phyloP scores from a whole-genome alignment of 2,797 vertebrate genomes.

The Tapera naevia region DNA sequence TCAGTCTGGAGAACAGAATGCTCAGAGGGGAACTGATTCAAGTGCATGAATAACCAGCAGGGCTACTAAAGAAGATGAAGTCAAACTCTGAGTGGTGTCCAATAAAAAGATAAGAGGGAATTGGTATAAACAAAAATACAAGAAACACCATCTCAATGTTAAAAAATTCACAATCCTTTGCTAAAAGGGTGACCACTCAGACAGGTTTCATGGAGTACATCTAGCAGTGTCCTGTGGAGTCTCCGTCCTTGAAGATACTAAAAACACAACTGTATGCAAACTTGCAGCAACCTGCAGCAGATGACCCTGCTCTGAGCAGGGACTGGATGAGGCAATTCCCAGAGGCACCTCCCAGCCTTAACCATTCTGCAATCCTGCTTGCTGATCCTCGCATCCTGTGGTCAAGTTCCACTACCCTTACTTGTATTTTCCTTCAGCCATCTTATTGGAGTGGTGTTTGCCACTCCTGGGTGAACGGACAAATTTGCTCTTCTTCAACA shows the following conservation, averaged over 20 bases:
- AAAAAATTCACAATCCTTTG: fast-evolving
- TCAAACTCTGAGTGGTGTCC: not conserved
- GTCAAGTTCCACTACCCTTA: not conserved
- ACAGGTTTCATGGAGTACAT: too few species aligned
- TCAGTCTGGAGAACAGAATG: not conserved
- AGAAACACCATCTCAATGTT: not conserved
- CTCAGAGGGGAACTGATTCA: not conserved
- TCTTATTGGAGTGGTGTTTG: not conserved
- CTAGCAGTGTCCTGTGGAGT: too few species aligned
- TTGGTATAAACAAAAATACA: not conserved
- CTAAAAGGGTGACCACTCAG: not conserved
- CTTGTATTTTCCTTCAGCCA: not conserved
- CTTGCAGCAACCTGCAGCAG: not conserved
- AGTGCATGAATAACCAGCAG: not conserved
- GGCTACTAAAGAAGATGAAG: not conserved
- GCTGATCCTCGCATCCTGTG: not conserved
- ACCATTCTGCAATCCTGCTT: not conserved
- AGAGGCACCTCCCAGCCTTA: not conserved
- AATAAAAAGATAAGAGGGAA: not conserved
- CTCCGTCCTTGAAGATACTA: not conserved
- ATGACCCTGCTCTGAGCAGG: not conserved
- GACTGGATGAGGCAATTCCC: not conserved
- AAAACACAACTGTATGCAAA: not conserved
- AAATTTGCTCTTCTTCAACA: not conserved
- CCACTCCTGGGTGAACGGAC: not conserved